Conservation (phyloP, 1,140 invertebrate species). For the Papilio helenus region DNA sequence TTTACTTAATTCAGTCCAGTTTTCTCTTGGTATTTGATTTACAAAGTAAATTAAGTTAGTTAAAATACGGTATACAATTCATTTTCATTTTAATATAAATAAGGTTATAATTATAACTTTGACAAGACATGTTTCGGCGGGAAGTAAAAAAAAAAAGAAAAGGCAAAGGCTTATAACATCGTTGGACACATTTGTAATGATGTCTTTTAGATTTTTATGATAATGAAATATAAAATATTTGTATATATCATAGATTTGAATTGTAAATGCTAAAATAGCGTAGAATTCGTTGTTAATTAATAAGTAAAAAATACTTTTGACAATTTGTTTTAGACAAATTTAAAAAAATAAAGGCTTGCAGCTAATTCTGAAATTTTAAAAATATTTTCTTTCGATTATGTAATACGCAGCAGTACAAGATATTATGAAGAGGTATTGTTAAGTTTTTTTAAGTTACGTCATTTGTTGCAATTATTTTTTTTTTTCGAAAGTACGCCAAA, state of each 20-base stretch:
- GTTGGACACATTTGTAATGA: not conserved
- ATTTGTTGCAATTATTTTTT: conserved; percentile 74
- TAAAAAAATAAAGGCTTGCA: conserved; percentile 4
- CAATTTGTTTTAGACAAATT: not conserved
- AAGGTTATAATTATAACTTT: not conserved
- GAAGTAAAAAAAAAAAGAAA: not conserved
- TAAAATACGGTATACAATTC: not conserved
- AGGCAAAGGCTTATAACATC: not conserved
- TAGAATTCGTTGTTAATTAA: conserved; percentile 6
- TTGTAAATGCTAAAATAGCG: conserved; percentile 4
- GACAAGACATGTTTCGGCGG: not conserved
- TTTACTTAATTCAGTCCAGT: not conserved
- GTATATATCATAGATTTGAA: not conserved
- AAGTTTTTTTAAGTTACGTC: conserved; percentile 72
- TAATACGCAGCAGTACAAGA: conserved; percentile 38
- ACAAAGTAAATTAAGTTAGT: not conserved
- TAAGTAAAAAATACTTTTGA: not conserved
- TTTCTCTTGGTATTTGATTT: not conserved
- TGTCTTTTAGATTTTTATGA: conserved; percentile 5
- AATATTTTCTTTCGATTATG: not conserved
- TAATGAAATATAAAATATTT: not conserved
- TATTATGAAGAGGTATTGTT: conserved; percentile 68
- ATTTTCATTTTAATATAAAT: not conserved
- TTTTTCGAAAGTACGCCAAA: conserved; percentile 73
- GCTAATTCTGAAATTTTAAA: not conserved